A percentile compares a stretch with the other conserved stretches of the same genome.
Conservation (phyloP, 2,888 invertebrate species). For the Calameuta pallipes region DNA sequence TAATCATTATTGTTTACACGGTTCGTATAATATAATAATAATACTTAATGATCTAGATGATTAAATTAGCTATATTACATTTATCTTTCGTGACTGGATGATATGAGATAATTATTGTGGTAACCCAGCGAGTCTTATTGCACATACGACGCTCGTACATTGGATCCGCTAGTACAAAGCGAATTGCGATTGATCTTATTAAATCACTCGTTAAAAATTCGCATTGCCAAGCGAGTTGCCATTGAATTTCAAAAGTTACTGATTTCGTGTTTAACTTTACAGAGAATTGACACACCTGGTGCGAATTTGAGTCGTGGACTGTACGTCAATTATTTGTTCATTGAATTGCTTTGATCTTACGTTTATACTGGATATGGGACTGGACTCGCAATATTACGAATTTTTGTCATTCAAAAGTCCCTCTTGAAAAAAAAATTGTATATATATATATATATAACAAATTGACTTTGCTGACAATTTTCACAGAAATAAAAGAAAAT, state of each 20-base stretch:
- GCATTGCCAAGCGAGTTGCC: neutral
- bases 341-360: neutral
- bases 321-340: neutral
- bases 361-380: neutral
- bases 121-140: slow-evolving; percentile 60
- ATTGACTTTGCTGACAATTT: neutral
- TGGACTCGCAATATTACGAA: neutral
- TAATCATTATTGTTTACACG: neutral
- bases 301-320: neutral
- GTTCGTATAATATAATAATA: neutral
- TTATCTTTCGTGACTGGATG: slow-evolving; percentile 53
- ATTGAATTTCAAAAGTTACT: neutral
- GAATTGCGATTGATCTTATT: slow-evolving; percentile 24
- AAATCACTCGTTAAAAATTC: slow-evolving; percentile 25
- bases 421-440: neutral
- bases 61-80: slow-evolving; percentile 25
- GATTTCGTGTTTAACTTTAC: neutral
- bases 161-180: slow-evolving; percentile 18
- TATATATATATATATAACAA: neutral
- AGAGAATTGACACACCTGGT: neutral
- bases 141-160: slow-evolving; percentile 46
- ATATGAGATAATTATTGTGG: slow-evolving; percentile 52
- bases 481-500: neutral
- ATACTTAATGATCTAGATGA: neutral
- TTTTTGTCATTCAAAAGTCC: neutral